Base-by-base conservation (phyloP, 2,113 vertebrate genomes). In the Cottus gobio region DNA sequence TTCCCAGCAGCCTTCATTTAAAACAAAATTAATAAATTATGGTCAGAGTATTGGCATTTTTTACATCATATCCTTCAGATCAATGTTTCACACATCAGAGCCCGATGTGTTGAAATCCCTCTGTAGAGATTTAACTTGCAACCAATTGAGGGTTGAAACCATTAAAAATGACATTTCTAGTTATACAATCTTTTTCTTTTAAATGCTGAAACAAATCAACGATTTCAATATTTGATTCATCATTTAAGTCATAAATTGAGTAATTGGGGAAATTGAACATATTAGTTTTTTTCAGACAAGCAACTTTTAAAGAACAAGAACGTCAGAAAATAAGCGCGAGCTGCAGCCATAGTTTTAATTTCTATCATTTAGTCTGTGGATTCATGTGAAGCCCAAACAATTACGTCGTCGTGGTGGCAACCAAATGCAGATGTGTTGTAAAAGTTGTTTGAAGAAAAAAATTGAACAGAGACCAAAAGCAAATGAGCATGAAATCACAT, bases 1-100 rank as follows among this genome's bases (percentile, higher is more conserved):
- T 78, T 63, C 86, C 82, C 87, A 85, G 85, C 87, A 86, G 82
- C 85, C 85, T 77, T 77, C 72, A 18, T 44, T 70, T 15, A 50
- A 37, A 60, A 18, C 63, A 20, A 1, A 75, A 39, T 34, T 0
- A 3, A 26, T 31, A 24, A 13, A 56, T 68, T 30, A 28, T 1
- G 50, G 50, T 54, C 50, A 2, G 3, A 56, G 24, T 11, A 24
- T 54, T n/a, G 3, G 5, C 4, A 24, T 34, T 0, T 39, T 36
- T 36, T 36, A 36, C 26, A 58, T 71, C 13, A 11, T 24, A 26
- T 57, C 28, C 15, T 20, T 44, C 20, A 22, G 5, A 56, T 54
- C 12, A n/a, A 52, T 22, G 24, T 64, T 48, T 20, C 20, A 73
- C 15, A 28, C 54, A 26, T 20, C 44, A 52, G 20, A 54, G 28